Percentiles rank a stretch among this genome's conserved stretches.
Evolutionary conservation across 2,888 invertebrate species (phyloP).

Genomic region (Orthosia incerta): DNA sequence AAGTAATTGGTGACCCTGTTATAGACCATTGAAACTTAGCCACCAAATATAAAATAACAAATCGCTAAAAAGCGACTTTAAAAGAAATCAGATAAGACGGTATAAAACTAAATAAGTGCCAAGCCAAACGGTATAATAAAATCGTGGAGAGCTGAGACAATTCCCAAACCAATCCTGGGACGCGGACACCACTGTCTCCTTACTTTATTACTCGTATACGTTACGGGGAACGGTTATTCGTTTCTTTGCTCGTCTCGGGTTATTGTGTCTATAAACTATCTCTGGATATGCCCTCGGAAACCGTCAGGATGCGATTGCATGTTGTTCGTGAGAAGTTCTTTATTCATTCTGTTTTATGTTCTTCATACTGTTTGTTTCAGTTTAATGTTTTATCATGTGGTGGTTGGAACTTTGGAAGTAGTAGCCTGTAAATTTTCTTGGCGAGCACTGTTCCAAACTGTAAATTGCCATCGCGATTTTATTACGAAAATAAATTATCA

Average conservation of each 20-base stretch:
- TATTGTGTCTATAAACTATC: constrained; percentile 67
- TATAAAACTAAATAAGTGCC: constrained; percentile 61
- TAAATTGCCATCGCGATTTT: neutral
- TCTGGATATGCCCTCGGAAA: constrained; percentile 50
- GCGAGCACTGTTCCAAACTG: constrained; percentile 4
- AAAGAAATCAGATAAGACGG: constrained; percentile 43
- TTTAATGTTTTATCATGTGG: constrained; percentile 25
- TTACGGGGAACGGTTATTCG: constrained; percentile 58
- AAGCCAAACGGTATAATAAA: constrained; percentile 60
- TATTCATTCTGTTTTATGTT: constrained; percentile 26
- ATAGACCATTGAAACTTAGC: no score
- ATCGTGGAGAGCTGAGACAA: constrained; percentile 68
- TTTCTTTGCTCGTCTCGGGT: constrained; percentile 56
- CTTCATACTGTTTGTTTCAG: constrained; percentile 7
- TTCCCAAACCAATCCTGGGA: constrained; percentile 69
- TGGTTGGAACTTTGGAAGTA: neutral
- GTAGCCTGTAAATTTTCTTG: neutral
- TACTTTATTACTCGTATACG: constrained; percentile 71
- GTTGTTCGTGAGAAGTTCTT: constrained; percentile 54
- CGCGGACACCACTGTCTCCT: constrained; percentile 66
- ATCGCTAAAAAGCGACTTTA: constrained; percentile 22
- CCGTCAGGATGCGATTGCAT: constrained; percentile 62
- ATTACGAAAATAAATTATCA: no score
- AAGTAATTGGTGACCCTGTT: no score
- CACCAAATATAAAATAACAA: constrained; percentile 6